phyloP scores from a whole-genome alignment of 92 coral and sea anemone genomes.

The Epizoanthus rinbou region DNA sequence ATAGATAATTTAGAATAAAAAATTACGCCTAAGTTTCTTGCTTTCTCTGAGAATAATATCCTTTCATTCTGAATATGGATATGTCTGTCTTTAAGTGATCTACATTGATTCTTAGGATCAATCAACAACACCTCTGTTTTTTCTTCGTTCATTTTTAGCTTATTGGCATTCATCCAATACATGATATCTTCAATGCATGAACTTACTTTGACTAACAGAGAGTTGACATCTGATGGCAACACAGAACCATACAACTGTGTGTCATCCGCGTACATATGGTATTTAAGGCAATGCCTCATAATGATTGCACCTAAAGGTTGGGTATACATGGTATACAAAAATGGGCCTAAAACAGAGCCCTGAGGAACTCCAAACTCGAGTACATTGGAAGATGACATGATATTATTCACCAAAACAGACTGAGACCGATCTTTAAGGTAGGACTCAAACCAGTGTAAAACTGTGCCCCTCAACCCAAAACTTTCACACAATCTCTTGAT shows the following conservation, averaged over 20 bases:
- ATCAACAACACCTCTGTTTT: background rate
- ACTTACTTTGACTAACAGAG: slow-evolving; percentile 23
- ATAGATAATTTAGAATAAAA: background rate
- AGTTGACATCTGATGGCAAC: slow-evolving; percentile 21
- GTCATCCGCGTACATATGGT: background rate
- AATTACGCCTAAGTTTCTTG: slow-evolving; percentile 16
- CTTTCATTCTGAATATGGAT: background rate
- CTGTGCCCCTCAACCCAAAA: too few relatives aligned
- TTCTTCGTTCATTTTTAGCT: background rate
- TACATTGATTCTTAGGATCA: background rate
- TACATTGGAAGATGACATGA: too few relatives aligned
- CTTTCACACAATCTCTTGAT: too few relatives aligned
- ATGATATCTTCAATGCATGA: slow-evolving; percentile 18
- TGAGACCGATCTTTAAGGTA: too few relatives aligned
- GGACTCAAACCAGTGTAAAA: too few relatives aligned
- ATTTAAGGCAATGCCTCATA: slow-evolving; percentile 10
- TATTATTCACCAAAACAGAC: too few relatives aligned
- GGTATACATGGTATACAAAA: too few relatives aligned
- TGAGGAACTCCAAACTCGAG: slow-evolving; percentile 13
- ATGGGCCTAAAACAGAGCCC: too few relatives aligned
- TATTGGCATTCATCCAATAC: slow-evolving; percentile 2
- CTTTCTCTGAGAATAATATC: background rate
- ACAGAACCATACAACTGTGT: slow-evolving; percentile 19
- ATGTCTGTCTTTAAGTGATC: background rate
- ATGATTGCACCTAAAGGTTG: background rate